Percentiles rank a stretch among this genome's conserved stretches.
Conservation (phyloP, 2,113 vertebrate species). For the Seriola rivoliana region DNA sequence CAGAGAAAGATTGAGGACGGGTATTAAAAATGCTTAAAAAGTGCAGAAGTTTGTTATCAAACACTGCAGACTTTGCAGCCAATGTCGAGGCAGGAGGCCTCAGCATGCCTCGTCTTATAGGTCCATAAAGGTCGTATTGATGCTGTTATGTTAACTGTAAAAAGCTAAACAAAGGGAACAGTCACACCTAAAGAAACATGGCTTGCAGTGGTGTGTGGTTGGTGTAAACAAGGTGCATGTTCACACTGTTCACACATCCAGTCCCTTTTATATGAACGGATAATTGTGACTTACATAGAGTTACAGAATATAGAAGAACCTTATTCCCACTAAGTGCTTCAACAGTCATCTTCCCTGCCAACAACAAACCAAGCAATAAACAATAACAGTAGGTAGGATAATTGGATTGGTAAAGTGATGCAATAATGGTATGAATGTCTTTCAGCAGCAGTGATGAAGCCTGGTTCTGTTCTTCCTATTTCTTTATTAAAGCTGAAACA, state of each 20-base stretch:
- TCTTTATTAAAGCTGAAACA: no score
- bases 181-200: conserved; percentile 40
- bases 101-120: not conserved
- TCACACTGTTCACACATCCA: conserved; percentile 49
- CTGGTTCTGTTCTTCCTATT: no score
- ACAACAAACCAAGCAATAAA: not conserved
- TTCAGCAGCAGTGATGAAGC: no score
- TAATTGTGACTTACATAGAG: conserved; percentile 28
- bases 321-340: not conserved
- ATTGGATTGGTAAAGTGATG: no score
- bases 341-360: conserved; percentile 13
- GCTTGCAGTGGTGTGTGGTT: conserved; percentile 12
- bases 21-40: conserved; percentile 65
- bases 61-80: conserved; percentile 44
- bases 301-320: not conserved
- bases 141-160: not conserved
- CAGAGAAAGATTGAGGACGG: conserved; percentile 58
- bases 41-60: conserved; percentile 53
- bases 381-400: not conserved
- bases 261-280: conserved; percentile 1
- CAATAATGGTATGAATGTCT: no score
- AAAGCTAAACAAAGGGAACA: conserved; percentile 40
- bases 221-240: conserved; percentile 41
- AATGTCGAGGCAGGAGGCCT: conserved; percentile 20
- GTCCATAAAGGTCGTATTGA: not conserved